A percentile compares a stretch with the other conserved stretches of the same genome.
These are phyloP conservation scores for Rallus crepitans DNA, from an alignment of 2,797 vertebrate genomes.

Conservation along the genomic window DNA sequence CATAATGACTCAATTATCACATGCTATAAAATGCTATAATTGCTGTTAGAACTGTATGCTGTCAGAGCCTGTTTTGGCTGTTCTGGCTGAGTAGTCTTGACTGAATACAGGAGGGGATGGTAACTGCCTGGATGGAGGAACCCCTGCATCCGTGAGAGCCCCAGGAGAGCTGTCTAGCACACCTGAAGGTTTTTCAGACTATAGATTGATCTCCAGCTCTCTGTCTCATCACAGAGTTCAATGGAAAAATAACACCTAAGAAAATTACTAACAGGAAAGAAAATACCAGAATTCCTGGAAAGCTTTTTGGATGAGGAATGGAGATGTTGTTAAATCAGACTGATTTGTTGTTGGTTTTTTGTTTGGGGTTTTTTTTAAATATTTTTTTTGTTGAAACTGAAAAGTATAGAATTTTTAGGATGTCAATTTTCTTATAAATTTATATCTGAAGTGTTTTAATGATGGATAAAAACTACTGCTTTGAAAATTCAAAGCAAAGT, in stretches of 20 bases:
- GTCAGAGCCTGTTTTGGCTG: slow-evolving; percentile 2
- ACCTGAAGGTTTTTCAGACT: neutral
- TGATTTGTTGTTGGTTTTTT: too few species aligned
- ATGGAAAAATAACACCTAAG: neutral
- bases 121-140: neutral
- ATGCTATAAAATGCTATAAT: neutral
- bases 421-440: too few species aligned
- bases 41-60: neutral
- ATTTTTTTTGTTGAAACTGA: neutral
- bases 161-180: neutral
- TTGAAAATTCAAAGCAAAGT: neutral
- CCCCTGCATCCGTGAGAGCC: neutral
- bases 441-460: neutral
- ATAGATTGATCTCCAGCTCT: neutral
- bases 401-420: neutral
- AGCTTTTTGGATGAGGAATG: neutral
- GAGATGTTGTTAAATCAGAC: neutral
- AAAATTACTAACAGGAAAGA: neutral
- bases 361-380: neutral
- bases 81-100: neutral
- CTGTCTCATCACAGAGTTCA: neutral
- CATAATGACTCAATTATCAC: slow-evolving; percentile 39
- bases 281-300: neutral
- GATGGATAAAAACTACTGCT: neutral
- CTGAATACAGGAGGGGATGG: neutral